Base-by-base conservation (phyloP, 2,888 invertebrate species). In the Pammene aurita region DNA sequence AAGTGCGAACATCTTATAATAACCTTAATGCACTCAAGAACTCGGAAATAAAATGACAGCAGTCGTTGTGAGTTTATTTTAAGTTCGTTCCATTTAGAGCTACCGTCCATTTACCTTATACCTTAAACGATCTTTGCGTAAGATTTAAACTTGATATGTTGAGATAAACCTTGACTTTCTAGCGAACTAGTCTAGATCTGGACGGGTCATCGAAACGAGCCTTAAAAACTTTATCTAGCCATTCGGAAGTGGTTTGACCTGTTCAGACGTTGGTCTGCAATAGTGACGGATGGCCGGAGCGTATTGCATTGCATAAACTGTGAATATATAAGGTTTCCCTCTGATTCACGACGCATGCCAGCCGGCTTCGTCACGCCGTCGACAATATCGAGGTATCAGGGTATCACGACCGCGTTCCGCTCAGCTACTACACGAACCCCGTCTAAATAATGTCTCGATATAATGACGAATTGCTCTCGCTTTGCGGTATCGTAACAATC, bases 291-390 rank as follows among this genome's bases (percentile, higher is more conserved):
- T 80, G 80, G 82, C 83, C 85, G 84, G 84, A 83, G 81, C 79
- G 84, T 78, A 83, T 89, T 89, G 87, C 87, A 89, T 89, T 90
- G 88, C 87, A 90, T 88, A 92, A 92, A 90, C 88, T 87, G 80
- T 84, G 84, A 84, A 87, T 76, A 88, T 88, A 88, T 88, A 90
- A 85, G 90, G 89, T 90, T 90, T 89, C 89, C 87, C 86, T 86
- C 88, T 92, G 92, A 92, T 88, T 92, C 92, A 92, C 88, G 86
- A 82, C 81, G 89, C 92, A 92, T 91, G 86, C 92, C 92, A 86
- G 83, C 76, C 83, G 84, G 76, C 87, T 91, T 88, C 86, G 92
- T 92, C 92, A 91, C 87, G 87, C 72, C 78, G 87, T 85, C 85
- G 62, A 86, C 84, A 87, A 84, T 85, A 87, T 85, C 85, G 80